A percentile compares a stretch with the other conserved stretches of the same genome.
These are phyloP conservation scores for Onychomys leucogaster DNA, from an alignment of 2,797 vertebrate genomes.

Conservation along the genomic window DNA sequence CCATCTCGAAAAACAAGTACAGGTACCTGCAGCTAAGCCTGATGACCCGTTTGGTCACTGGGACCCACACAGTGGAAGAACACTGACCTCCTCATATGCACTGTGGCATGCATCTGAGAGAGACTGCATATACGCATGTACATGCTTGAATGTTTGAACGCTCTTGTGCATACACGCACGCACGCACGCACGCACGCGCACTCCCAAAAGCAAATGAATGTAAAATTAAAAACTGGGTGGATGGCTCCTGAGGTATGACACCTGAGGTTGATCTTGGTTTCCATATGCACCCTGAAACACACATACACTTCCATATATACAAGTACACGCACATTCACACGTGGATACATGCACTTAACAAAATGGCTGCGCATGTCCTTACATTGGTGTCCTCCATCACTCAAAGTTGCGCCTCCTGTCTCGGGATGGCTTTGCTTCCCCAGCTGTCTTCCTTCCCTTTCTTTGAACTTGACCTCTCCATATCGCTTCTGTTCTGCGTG, in stretches of 20 bases:
- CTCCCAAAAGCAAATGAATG: neutral
- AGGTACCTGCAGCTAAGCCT: neutral
- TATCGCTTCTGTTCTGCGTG: neutral
- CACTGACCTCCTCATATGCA: too few species aligned
- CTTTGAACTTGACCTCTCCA: neutral
- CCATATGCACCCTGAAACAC: neutral
- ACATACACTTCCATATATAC: too few species aligned
- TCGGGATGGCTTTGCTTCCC: neutral
- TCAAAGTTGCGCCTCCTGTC: neutral
- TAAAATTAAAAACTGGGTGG: neutral
- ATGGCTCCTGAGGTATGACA: neutral
- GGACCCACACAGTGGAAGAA: neutral
- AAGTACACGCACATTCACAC: neutral
- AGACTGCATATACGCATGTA: neutral
- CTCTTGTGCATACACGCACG: neutral
- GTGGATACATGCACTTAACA: neutral
- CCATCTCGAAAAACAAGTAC: neutral
- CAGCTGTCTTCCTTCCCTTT: neutral
- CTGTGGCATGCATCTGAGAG: neutral
- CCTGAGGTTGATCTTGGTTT: neutral
- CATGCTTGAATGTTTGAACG: neutral
- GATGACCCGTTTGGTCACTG: neutral
- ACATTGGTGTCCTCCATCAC: neutral
- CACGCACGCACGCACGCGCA: too few species aligned
- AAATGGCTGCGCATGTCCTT: too few species aligned